A percentile compares a stretch with the other conserved stretches of the same genome.
phyloP scores from a whole-genome alignment of 2,113 vertebrate genomes.

The Hypocryptadius cinnamomeus region DNA sequence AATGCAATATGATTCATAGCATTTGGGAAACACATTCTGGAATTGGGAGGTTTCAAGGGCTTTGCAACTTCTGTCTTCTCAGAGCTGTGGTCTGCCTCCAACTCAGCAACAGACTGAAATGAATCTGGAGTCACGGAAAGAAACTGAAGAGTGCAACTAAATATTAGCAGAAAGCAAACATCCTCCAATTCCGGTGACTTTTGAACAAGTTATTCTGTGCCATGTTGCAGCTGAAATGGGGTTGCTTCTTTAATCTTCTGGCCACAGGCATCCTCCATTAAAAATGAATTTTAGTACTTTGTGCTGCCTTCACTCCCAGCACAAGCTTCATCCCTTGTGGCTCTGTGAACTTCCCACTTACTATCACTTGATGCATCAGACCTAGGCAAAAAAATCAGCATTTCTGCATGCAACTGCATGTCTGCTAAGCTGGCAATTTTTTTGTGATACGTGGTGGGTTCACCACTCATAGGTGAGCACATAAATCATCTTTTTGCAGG shows the following conservation, averaged over 20 bases:
- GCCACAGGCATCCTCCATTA: neutral
- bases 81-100: neutral
- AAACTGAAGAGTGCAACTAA: neutral
- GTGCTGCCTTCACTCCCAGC: neutral
- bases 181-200: neutral
- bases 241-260: neutral
- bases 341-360: neutral
- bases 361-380: neutral
- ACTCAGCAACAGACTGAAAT: neutral
- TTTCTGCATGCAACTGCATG: neutral
- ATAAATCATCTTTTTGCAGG: neutral
- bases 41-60: neutral
- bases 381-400: neutral
- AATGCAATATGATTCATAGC: neutral
- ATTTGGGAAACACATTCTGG: neutral
- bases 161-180: neutral
- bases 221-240: neutral
- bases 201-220: neutral
- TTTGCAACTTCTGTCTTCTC: constrained; percentile 10
- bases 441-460: neutral
- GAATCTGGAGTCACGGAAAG: neutral
- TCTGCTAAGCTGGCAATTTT: neutral
- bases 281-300: neutral
- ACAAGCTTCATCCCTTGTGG: neutral
- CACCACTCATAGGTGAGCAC: neutral